These are phyloP conservation scores for Acipenser oxyrinchus DNA, from an alignment of 2,797 vertebrate species.

Conservation along the genomic window DNA sequence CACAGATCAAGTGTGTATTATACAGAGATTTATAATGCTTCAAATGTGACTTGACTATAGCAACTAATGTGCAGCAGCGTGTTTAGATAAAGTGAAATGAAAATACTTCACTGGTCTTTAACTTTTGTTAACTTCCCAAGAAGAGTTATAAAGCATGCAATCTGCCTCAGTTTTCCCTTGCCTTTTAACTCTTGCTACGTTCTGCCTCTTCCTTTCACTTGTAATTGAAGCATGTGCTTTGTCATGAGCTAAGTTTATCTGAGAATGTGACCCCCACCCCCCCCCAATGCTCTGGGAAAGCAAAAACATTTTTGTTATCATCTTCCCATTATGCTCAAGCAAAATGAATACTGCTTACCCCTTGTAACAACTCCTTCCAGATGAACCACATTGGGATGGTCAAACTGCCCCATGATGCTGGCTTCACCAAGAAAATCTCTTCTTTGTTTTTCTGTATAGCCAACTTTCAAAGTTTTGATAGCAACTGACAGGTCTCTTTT, in stretches of 20 bases:
- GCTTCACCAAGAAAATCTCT: slow-evolving; percentile 95
- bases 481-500: slow-evolving; percentile 88
- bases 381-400: slow-evolving; percentile 95
- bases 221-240: slow-evolving; percentile 7
- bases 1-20: too few relatives aligned
- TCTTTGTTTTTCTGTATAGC: slow-evolving; percentile 93
- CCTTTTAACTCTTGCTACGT: neutral
- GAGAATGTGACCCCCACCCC: slow-evolving; percentile 6
- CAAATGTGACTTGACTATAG: too few relatives aligned
- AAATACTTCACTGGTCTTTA: neutral
- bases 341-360: slow-evolving; percentile 54
- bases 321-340: neutral
- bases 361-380: slow-evolving; percentile 95
- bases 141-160: slow-evolving; percentile 2
- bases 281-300: neutral
- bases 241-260: neutral
- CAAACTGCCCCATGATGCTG: slow-evolving; percentile 98
- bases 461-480: slow-evolving; percentile 95
- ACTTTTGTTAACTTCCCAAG: slow-evolving; percentile 4
- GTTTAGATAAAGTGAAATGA: slow-evolving; percentile 3
- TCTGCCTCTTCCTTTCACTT: neutral
- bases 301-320: neutral
- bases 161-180: neutral
- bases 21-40: too few relatives aligned
- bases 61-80: neutral